Evolutionary conservation across 1,140 invertebrate genomes (phyloP).

Genomic region (Theocolax elegans): DNA sequence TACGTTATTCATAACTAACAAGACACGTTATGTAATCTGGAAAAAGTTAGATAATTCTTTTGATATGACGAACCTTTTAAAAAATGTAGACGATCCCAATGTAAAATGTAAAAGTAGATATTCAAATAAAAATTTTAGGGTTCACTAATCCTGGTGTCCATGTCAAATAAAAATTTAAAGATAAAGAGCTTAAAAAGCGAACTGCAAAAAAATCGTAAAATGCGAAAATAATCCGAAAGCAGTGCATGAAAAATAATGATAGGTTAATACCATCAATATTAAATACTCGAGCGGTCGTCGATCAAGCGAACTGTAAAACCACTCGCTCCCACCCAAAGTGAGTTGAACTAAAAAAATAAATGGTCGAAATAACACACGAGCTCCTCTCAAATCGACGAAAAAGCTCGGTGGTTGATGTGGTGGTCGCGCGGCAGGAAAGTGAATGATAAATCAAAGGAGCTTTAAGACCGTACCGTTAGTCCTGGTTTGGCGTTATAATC

Average conservation of each 20-base stretch:
- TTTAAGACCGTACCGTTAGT: slow-evolving; percentile 40
- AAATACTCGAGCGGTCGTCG: slow-evolving; percentile 15
- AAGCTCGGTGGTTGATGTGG: neutral
- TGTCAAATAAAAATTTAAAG: too few species aligned
- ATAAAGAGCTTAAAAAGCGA: too few species aligned
- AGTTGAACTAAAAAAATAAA: neutral
- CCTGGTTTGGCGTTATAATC: slow-evolving; percentile 41
- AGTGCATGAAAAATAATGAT: neutral
- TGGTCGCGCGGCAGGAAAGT: slow-evolving; percentile 24
- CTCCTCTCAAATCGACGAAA: slow-evolving; percentile 6
- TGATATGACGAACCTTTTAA: too few species aligned
- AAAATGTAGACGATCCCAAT: too few species aligned
- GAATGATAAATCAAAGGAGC: slow-evolving; percentile 45
- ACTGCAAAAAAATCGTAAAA: neutral
- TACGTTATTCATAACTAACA: too few species aligned
- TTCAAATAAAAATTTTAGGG: too few species aligned
- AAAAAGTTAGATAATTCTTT: too few species aligned
- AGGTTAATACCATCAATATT: slow-evolving; percentile 26
- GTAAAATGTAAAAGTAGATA: too few species aligned
- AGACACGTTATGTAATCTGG: too few species aligned
- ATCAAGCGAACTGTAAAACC: slow-evolving; percentile 33
- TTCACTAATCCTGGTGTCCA: too few species aligned
- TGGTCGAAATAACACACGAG: slow-evolving; percentile 18
- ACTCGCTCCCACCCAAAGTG: neutral
- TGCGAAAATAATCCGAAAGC: neutral